Evolutionary conservation across 2,888 invertebrate genomes (phyloP).

Genomic region (Magallana nippona): DNA sequence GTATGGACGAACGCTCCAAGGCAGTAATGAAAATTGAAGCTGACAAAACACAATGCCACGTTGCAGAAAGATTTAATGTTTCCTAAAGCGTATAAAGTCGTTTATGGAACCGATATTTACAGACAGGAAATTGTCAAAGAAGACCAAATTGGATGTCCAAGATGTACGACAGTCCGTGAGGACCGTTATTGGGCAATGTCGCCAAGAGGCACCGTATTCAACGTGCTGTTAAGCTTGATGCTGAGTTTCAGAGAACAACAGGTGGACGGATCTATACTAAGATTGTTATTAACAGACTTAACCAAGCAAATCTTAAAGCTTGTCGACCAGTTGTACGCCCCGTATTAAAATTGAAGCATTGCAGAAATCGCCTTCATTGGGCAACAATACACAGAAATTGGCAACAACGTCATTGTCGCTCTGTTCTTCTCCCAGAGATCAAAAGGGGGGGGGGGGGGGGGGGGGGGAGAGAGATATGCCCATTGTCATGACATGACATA

Average conservation of each 20-base stretch:
- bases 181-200: too few species aligned
- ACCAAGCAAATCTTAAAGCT: background rate
- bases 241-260: background rate
- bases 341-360: background rate
- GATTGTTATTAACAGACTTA: background rate
- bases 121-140: background rate
- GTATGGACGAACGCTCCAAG: too few species aligned
- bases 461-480: too few species aligned
- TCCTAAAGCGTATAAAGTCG: background rate
- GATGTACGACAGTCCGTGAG: background rate
- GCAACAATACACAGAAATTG: background rate
- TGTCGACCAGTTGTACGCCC: background rate
- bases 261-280: background rate
- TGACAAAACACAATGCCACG: background rate
- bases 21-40: too few species aligned
- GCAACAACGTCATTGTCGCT: background rate
- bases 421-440: background rate
- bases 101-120: background rate
- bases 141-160: background rate
- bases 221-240: background rate
- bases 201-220: too few species aligned
- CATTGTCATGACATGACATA: too few species aligned
- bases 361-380: background rate
- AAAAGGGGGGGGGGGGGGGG: too few species aligned
- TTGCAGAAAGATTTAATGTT: background rate